Percentiles rank a stretch among this genome's conserved stretches.
Evolutionary conservation across 92 coral and sea anemone species (phyloP).

Genomic region (Epizoanthus scotinus): DNA sequence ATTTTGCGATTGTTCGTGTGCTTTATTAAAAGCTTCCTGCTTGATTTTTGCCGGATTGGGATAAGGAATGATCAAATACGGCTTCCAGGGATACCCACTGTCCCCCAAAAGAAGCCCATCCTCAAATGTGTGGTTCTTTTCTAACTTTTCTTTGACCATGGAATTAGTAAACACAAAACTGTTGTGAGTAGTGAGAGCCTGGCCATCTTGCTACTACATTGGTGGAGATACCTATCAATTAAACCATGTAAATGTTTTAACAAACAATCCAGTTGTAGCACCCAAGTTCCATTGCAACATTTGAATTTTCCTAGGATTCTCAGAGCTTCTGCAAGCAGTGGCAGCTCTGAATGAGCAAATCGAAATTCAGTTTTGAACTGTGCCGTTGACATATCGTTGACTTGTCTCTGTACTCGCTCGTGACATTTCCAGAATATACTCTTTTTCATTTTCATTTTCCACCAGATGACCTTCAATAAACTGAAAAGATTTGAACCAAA

Average conservation of each 20-base stretch:
- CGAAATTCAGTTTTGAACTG: conserved; percentile 57
- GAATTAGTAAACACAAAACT: conserved; percentile 29
- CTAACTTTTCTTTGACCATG: neutral
- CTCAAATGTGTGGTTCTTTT: conserved; percentile 17
- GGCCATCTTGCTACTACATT: too few relatives aligned
- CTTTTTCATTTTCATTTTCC: conserved; percentile 37
- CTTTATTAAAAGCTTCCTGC: conserved; percentile 37
- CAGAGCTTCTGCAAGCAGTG: conserved; percentile 48
- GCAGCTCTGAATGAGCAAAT: conserved; percentile 46
- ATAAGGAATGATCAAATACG: conserved; percentile 45
- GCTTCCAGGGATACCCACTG: conserved; percentile 49
- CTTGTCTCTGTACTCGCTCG: conserved; percentile 37
- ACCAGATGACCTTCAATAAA: conserved; percentile 25
- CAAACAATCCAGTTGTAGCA: too few relatives aligned
- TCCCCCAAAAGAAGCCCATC: conserved; percentile 52
- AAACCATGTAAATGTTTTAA: too few relatives aligned
- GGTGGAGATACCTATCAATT: too few relatives aligned
- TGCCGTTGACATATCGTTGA: conserved; percentile 50
- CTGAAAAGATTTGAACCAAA: conserved; percentile 40
- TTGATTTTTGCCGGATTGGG: conserved; percentile 24
- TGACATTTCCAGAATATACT: conserved; percentile 42
- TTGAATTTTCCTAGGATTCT: conserved; percentile 49
- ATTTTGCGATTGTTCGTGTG: too few relatives aligned
- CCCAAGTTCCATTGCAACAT: conserved; percentile 66
- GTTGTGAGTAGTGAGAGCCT: conserved; percentile 24